These are phyloP conservation scores for Meteorus sp. DNA, from an alignment of 1,140 invertebrate genomes.

Conservation along the genomic window DNA sequence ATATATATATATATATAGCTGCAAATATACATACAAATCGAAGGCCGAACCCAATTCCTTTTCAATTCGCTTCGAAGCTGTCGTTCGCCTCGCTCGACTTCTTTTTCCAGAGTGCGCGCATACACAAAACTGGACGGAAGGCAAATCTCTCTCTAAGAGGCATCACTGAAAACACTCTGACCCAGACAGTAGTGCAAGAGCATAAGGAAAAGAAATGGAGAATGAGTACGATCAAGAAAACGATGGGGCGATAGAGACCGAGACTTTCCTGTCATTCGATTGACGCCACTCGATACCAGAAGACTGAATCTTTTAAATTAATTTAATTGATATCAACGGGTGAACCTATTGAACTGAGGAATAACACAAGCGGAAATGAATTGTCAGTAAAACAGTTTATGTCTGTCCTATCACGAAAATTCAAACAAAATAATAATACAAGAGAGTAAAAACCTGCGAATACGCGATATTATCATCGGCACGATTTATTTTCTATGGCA, in stretches of 20 bases:
- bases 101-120: slow-evolving; percentile 11
- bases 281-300: slow-evolving; percentile 10
- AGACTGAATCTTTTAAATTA: slow-evolving; percentile 18
- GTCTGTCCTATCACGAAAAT: too few relatives aligned
- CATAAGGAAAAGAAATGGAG: background rate
- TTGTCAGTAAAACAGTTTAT: too few relatives aligned
- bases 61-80: slow-evolving; percentile 14
- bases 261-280: too few relatives aligned
- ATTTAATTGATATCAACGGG: slow-evolving; percentile 19
- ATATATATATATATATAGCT: slow-evolving; percentile 6
- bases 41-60: slow-evolving; percentile 21
- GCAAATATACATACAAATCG: slow-evolving; percentile 18
- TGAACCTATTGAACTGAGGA: too few relatives aligned
- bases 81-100: slow-evolving; percentile 10
- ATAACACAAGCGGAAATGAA: background rate
- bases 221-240: too few relatives aligned
- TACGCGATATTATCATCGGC: slow-evolving; percentile 2
- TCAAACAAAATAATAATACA: background rate
- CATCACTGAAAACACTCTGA: too few relatives aligned
- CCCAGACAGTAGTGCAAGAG: too few relatives aligned
- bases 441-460: too few relatives aligned
- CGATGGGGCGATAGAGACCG: too few relatives aligned
- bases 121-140: background rate
- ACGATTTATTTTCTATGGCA: slow-evolving; percentile 11
- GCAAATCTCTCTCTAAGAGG: background rate